Base-by-base conservation (phyloP, 2,888 invertebrate species). In the Unio delphinus region DNA sequence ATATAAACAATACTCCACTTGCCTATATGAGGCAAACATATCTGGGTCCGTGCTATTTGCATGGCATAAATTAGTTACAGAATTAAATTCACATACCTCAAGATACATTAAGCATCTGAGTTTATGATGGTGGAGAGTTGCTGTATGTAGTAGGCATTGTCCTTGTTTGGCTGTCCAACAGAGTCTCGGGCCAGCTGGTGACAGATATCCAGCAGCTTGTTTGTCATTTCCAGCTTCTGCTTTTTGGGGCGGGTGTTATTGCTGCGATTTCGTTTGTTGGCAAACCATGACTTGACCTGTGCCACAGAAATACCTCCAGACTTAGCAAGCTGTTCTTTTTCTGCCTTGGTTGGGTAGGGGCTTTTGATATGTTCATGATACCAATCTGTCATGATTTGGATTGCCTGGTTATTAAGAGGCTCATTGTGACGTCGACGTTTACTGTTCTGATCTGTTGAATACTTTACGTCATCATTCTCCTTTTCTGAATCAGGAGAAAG, bases 281-380 rank as follows among this genome's bases (percentile, higher is more conserved):
- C 86, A 69, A 87, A 87, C 88, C 88, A 88, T 3, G 87, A 87
- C 74, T 87, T 87, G 23, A 88, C 87, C 76, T 88, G 87, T 58
- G 80, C 73, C 15, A 83, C 70, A 56, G 81, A 81, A 67, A 88
- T 81, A 45, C 83, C 82, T 20, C 87, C 87, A 18, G 80, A 75
- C 61, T 65, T 69, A 1, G 87, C 86, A 69, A 88, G 80, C 18
- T 72, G 61, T 59, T 85, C 84, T 58, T 83, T 84, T 26, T 87
- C 83, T 18, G 75, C 80, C 63, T 83, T 83, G 5, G 72, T 76
- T n/a, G 87, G 87, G 68, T 88, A 88, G 15, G 88, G 87, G 70
- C 86, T 85, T 30, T 82, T 78, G 34, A 67, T 58, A 65, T 88
- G 74, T 20, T 68, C 56, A 20, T 83, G 76, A 61, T 86, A 88